These are phyloP conservation scores for Danionella dracula DNA, from an alignment of 2,797 vertebrate species.

Conservation along the genomic window DNA sequence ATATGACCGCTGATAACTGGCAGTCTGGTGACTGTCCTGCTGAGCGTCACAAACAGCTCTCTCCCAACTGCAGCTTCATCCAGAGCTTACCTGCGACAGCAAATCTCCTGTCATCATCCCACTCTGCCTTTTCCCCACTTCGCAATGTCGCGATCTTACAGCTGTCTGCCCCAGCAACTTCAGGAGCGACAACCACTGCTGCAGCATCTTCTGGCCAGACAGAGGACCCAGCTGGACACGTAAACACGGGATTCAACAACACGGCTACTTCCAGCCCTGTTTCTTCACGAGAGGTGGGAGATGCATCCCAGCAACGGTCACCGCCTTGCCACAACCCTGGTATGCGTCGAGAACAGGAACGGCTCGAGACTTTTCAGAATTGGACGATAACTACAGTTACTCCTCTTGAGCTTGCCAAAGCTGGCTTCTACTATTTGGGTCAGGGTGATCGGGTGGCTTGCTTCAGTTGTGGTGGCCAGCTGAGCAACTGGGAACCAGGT, in stretches of 20 bases:
- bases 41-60: constrained; percentile 85
- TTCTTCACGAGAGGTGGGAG: constrained; percentile 75
- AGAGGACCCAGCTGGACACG: constrained; percentile 73
- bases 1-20: constrained; percentile 86
- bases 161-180: constrained; percentile 54
- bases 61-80: constrained; percentile 86
- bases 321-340: constrained; percentile 73
- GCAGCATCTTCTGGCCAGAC: constrained; percentile 52
- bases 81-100: constrained; percentile 74
- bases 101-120: constrained; percentile 75
- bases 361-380: constrained; percentile 77
- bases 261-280: constrained; percentile 75
- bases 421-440: constrained; percentile 90
- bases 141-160: constrained; percentile 62
- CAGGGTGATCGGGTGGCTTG: constrained; percentile 88
- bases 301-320: constrained; percentile 74
- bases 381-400: constrained; percentile 84
- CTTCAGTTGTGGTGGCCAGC: constrained; percentile 88
- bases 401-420: constrained; percentile 83
- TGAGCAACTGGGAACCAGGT: constrained; percentile 95
- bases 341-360: constrained; percentile 90
- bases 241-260: constrained; percentile 73
- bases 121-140: constrained; percentile 78
- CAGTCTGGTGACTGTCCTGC: constrained; percentile 85
- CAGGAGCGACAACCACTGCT: background rate